Percentiles rank a stretch among this genome's conserved stretches.
Conservation (phyloP, 2,113 vertebrate species). For the Microtus pennsylvanicus region DNA sequence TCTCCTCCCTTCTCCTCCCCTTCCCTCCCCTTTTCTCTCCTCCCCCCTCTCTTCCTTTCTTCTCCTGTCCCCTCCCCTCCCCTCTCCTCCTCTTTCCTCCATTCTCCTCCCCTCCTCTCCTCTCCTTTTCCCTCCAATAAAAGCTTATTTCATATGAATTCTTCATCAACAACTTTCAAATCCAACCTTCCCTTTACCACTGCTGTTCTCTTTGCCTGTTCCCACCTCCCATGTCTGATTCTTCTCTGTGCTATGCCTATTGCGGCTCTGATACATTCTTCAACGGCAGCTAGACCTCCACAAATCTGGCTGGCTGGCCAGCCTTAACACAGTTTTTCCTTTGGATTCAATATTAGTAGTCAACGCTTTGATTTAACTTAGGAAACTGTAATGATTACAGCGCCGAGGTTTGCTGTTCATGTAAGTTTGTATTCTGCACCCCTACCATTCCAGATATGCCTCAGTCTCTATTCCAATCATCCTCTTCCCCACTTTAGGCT, state of each 20-base stretch:
- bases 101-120: not conserved
- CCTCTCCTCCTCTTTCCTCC: not conserved
- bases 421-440: not conserved
- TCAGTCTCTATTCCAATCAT: too few species aligned
- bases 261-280: not conserved
- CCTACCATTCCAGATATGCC: not conserved
- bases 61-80: too few species aligned
- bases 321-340: not conserved
- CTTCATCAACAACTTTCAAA: not conserved
- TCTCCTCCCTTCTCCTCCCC: too few species aligned
- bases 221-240: not conserved
- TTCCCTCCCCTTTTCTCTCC: too few species aligned
- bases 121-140: not conserved
- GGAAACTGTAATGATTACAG: not conserved
- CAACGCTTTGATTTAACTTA: slow-evolving; percentile 10
- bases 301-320: not conserved
- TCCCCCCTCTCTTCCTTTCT: too few species aligned
- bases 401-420: not conserved
- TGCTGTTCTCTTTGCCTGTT: not conserved
- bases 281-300: not conserved
- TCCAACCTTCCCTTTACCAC: not conserved
- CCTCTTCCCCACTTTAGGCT: not conserved
- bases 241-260: not conserved
- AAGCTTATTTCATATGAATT: not conserved
- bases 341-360: not conserved